Base-by-base conservation (phyloP, 2,113 vertebrate species). In the Phalacrocorax brasilianus region DNA sequence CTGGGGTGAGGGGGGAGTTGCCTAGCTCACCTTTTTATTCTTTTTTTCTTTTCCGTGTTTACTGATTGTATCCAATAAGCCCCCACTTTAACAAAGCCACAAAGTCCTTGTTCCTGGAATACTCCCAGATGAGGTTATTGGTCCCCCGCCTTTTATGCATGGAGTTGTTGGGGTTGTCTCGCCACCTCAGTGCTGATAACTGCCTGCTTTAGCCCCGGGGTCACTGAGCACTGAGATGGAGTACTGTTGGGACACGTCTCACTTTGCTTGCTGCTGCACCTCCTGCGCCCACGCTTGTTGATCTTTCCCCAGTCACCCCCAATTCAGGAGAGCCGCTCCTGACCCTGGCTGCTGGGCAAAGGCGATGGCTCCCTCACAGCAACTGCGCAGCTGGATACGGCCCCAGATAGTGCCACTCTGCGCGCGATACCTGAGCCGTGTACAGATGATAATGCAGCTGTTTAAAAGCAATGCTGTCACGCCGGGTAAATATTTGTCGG, bases 361-460 rank as follows among this genome's bases (percentile, higher is more conserved):
- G 59, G 73, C 3, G 1, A 45, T 2, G 8, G 33, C 49, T 68
- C 79, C n/a, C 56, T 85, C 1, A 2, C 49, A 65, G 58, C 2
- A 15, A 71, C 66, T 1, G 0, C 1, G 11, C 22, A 13, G 28
- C 40, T 89, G 74, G 63, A 52, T 70, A 56, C 1, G 5, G 56
- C 68, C 50, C 2, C 19, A 56, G 92, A 81, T 89, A 92, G 92
- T 65, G 86, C 92, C 93, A 92, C 52, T 32, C 82, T 16, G 93
- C 0, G 44, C 23, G 1, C 5, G 1, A 26, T 28, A 71, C 71
- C 28, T 0, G 0, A n/a, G 24, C 35, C 1, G 2, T 13, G 38
- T 49, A 71, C 79, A 86, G 72, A 40, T 20, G 86, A 92, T 92
- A 95, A 77, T 72, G 66, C 61, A 75, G 56, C 86, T 70, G 15